These are phyloP conservation scores for Oasisia sp. DNA, from an alignment of 2,888 invertebrate species.

Conservation along the genomic window DNA sequence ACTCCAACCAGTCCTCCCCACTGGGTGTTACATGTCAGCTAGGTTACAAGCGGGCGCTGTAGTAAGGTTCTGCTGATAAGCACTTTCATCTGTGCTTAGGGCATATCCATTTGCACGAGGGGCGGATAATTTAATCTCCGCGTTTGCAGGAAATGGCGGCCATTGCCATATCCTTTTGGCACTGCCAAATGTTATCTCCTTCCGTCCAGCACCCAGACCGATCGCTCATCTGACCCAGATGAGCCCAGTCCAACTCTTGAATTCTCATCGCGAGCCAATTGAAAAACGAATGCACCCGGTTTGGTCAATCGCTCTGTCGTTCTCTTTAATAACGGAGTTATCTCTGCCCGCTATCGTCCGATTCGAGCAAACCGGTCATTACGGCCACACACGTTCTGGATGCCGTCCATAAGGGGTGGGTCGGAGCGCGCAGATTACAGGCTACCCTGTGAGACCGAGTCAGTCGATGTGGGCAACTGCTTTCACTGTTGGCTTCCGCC, in stretches of 20 bases:
- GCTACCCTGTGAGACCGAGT: neutral
- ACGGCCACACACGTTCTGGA: conserved; percentile 10
- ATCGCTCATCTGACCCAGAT: neutral
- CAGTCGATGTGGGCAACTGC: conserved; percentile 12
- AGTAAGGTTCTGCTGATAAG: neutral
- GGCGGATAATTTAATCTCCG: conserved; percentile 3
- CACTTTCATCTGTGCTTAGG: neutral
- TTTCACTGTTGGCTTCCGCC: neutral
- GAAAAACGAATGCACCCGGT: neutral
- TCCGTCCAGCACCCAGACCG: neutral
- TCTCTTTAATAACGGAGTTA: neutral
- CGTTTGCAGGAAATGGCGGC: neutral
- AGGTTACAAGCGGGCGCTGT: neutral
- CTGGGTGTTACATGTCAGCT: neutral
- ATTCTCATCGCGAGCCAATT: neutral
- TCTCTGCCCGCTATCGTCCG: neutral
- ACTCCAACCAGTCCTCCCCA: neutral
- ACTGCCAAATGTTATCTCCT: neutral
- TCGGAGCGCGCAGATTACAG: neutral
- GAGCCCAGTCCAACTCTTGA: neutral
- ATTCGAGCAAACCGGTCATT: neutral
- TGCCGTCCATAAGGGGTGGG: neutral
- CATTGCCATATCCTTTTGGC: conserved; percentile 1
- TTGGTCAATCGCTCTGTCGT: neutral
- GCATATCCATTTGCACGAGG: neutral